Evolutionary conservation across 37 sponge, comb jelly and placozoan species (phyloP), one percentile per base, ranked within the genome.

Genomic region (Aphrocallistes beatrix): DNA sequence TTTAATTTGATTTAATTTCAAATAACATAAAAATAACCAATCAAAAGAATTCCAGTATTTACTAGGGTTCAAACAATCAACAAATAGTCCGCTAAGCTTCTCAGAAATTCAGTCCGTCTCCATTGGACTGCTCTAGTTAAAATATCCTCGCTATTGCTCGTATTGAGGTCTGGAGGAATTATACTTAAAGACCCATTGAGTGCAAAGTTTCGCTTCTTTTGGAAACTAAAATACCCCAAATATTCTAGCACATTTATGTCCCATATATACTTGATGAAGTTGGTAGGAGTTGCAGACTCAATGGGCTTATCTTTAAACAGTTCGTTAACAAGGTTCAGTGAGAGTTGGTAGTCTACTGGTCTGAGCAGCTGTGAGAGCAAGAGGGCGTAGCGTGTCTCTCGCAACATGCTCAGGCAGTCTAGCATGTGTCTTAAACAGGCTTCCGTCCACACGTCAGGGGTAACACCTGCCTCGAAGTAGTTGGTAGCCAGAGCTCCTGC

Each of bases 401-500:
- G 25, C n/a, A 60, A 13, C 75, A 60, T 60, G 34, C n/a, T 60
- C 28, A 60, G 75, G n/a, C 75, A 60, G 75, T 60, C 75, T 13
- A 60, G 75, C 75, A 60, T 60, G 75, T 60, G 75, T 60, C 75
- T 60, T 3, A 60, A 25, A 13, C 75, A 60, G 34, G 75, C 32
- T 6, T 60, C 75, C 10, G 86, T 88, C 96, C 96, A 95, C 37
- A 93, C 84, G 6, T 38, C 47, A 13, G 87, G 51, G 17, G 94
- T 88, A 8, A 93, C 89, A 21, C 50, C 82, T 0, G 47, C 28
- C 3, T 69, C 87, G 85, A 95, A 95, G 82, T 88, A 88, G 38
- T 38, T 47, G 23, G 90, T 88, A 0, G 90, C 69, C 6, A 90
- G 39, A 42, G 93, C 92, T 28, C 92, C 94, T 10, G 92, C 93